A percentile compares a stretch with the other conserved stretches of the same genome.
Evolutionary conservation across 2,113 vertebrate genomes (phyloP).

Genomic region (Promerops cafer): DNA sequence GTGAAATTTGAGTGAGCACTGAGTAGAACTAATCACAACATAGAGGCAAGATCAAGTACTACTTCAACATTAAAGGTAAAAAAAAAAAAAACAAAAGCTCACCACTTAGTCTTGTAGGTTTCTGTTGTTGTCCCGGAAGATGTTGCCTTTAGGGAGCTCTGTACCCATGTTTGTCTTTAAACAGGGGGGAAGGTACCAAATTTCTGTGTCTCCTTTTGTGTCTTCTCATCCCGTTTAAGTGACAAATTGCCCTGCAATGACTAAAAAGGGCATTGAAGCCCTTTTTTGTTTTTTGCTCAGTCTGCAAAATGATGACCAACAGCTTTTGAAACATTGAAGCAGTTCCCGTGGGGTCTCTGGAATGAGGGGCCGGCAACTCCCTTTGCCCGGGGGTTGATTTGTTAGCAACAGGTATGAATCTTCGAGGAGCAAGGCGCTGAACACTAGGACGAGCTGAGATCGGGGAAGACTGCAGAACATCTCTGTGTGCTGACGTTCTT

Average conservation of each 20-base stretch:
- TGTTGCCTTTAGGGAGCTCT: not conserved
- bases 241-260: not conserved
- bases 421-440: rapidly evolving
- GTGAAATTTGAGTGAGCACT: not conserved
- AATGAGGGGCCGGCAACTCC: not conserved
- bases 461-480: not conserved
- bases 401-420: not conserved
- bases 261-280: not conserved
- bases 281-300: not conserved
- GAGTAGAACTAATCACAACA: not conserved
- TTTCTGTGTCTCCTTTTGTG: not conserved
- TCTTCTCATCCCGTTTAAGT: not conserved
- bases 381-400: rapidly evolving
- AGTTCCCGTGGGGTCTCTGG: rapidly evolving
- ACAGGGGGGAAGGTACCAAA: not conserved
- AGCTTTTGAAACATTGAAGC: not conserved
- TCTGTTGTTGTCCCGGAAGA: not conserved
- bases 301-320: not conserved
- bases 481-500: not conserved
- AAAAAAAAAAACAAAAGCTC: not conserved
- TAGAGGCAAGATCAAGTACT: not conserved
- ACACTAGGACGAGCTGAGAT: not conserved
- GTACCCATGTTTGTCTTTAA: not conserved
- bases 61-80: not conserved
- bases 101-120: not conserved